phyloP scores from a whole-genome alignment of 2,113 vertebrate genomes.

The Coracopsis vasa region DNA sequence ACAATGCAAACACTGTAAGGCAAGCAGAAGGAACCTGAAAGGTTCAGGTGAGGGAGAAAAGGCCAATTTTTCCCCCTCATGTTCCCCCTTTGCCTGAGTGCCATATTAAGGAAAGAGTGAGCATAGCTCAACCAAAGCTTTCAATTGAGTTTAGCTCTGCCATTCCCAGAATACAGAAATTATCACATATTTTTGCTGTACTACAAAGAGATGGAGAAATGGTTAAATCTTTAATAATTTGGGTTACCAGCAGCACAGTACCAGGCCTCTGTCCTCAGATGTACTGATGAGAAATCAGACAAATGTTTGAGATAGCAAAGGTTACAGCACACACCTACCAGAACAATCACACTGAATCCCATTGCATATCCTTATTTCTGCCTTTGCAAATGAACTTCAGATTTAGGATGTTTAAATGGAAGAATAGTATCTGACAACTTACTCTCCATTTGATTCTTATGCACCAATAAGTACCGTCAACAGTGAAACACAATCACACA shows the following conservation, averaged over 20 bases:
- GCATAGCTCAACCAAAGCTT: not conserved
- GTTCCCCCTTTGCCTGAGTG: not conserved
- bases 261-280: not conserved
- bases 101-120: not conserved
- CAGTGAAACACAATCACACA: not conserved
- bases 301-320: not conserved
- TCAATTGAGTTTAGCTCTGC: not conserved
- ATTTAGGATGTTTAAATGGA: constrained; percentile 32
- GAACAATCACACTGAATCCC: not conserved
- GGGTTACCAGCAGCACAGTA: not conserved
- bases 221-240: not conserved
- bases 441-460: constrained; percentile 18
- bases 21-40: not conserved
- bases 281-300: not conserved
- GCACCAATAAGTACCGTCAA: not conserved
- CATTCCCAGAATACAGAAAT: not conserved
- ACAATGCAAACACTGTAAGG: constrained; percentile 18
- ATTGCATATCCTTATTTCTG: not conserved
- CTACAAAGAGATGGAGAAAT: not conserved
- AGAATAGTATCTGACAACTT: constrained; percentile 40
- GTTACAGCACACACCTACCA: not conserved
- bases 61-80: not conserved
- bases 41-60: not conserved
- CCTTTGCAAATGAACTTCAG: constrained; percentile 18
- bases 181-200: not conserved